Evolutionary conservation across 2,113 vertebrate genomes (phyloP).

Genomic region (Oceanodroma tethys): DNA sequence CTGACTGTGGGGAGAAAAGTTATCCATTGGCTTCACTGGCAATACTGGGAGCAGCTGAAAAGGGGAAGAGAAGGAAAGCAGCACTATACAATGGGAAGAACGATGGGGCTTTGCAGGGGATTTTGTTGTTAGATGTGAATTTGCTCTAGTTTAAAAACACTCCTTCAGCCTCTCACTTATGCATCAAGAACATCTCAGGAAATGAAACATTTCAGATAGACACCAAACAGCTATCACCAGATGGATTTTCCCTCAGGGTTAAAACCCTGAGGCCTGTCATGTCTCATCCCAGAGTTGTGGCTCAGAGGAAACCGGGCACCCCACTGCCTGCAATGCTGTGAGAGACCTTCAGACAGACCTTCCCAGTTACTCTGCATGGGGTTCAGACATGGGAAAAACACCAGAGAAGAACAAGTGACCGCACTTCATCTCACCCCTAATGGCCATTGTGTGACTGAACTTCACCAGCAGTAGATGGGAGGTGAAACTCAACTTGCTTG

Average conservation of each 20-base stretch:
- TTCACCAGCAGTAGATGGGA: neutral
- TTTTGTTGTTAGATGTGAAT: neutral
- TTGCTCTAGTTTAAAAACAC: neutral
- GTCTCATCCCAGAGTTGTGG: neutral
- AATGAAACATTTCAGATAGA: neutral
- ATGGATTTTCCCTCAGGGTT: neutral
- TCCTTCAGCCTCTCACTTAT: neutral
- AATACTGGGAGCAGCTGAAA: neutral
- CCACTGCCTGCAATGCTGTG: accelerated
- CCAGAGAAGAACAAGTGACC: neutral
- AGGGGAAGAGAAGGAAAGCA: neutral
- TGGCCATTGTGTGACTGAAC: neutral
- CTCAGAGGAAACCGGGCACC: neutral
- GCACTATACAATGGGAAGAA: neutral
- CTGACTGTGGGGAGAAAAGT: neutral
- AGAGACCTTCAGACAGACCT: neutral
- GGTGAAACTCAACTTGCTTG: neutral
- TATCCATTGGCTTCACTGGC: neutral
- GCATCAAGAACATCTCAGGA: neutral
- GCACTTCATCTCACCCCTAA: neutral
- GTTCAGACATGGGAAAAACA: neutral
- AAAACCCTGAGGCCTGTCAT: neutral
- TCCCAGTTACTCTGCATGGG: neutral
- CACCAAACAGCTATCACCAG: neutral
- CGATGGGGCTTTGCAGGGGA: neutral